phyloP scores from a whole-genome alignment of 2,113 vertebrate genomes.

The Neolamprologus fasciatus region DNA sequence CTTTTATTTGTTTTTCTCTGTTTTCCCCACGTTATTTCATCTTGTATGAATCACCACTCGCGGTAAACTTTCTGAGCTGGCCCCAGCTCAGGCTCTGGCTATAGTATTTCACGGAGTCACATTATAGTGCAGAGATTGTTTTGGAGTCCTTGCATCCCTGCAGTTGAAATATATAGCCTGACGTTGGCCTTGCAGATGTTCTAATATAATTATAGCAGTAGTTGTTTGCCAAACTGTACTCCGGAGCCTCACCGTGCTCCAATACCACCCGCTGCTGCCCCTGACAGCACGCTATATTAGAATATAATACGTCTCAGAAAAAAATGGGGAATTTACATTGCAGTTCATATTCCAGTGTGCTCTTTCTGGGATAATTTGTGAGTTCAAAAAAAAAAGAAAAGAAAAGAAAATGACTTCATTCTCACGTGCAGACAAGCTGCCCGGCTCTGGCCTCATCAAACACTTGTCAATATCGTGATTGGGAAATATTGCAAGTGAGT shows the following conservation, averaged over 20 bases:
- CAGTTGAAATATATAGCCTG: slow-evolving; percentile 31
- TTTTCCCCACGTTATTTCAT: not conserved
- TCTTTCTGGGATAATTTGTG: slow-evolving; percentile 24
- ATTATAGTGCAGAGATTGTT: not conserved
- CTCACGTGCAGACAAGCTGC: not conserved
- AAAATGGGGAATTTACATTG: slow-evolving; percentile 33
- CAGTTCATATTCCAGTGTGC: slow-evolving; percentile 20
- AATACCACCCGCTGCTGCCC: slow-evolving; percentile 12
- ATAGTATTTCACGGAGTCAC: not conserved
- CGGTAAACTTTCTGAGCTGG: not conserved
- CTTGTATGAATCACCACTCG: not conserved
- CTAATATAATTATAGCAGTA: slow-evolving; percentile 46
- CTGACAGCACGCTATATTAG: slow-evolving; percentile 29
- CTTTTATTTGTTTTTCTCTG: not conserved
- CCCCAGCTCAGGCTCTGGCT: not conserved
- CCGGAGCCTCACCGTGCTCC: not conserved
- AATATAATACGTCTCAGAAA: slow-evolving; percentile 37
- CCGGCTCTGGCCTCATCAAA: slow-evolving; percentile 4
- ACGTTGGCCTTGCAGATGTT: slow-evolving; percentile 21
- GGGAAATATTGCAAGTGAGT: not conserved
- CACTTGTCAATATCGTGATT: not conserved
- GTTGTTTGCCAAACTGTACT: not conserved
- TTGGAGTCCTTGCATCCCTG: not conserved
- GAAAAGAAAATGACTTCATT: not conserved
- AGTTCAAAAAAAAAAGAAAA: not conserved